Evolutionary conservation across 1,140 invertebrate species (phyloP), one percentile per base, ranked within the genome.

Genomic region (Chionoecetes opilio): DNA sequence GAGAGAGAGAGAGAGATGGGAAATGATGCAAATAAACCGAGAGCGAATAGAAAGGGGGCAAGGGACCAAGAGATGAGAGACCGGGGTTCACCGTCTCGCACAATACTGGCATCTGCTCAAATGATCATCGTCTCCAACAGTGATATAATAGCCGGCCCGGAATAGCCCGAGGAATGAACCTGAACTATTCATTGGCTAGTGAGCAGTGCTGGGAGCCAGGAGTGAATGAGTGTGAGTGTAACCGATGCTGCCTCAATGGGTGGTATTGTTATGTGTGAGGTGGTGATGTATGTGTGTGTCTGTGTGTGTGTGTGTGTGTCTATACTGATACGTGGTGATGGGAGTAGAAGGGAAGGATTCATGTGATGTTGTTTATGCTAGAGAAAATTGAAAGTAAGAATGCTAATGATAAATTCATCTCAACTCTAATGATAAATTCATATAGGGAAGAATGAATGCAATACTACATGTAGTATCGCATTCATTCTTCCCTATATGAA

Each of bases 161-260:
- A 91, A 91, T 75, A 91, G 89, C 46, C 29, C 8, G 38, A 91
- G 41, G 31, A 75, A 91, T 11, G 63, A 75, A 26, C 63, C 21
- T 26, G 21, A 3, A 75, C 63, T 75, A n/a, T 75, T 75, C 63
- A 75, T 75, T 1, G 63, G 63, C 21, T 75, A 75, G 11, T n/a
- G 63, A 75, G 63, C n/a, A 26, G 1, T 75, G 63, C 21, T 3
- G 37, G 38, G n/a, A 21, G 0, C 41, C 35, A 14, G 34, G 89
- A 31, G 46, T 91, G 31, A 91, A 91, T 91, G 89, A 82, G 91
- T 29, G 91, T 84, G 91, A 84, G 91, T 38, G 75, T 84, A 92
- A 37, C 35, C 26, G 26, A 37, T 37, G 91, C 38, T 82, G 82
- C 89, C 14, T 6, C 91, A 84, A 41, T 41, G 29, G 31, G 53